A percentile compares a stretch with the other conserved stretches of the same genome.
Conservation (phyloP, 2,888 invertebrate species). For the Alcis repandata region DNA sequence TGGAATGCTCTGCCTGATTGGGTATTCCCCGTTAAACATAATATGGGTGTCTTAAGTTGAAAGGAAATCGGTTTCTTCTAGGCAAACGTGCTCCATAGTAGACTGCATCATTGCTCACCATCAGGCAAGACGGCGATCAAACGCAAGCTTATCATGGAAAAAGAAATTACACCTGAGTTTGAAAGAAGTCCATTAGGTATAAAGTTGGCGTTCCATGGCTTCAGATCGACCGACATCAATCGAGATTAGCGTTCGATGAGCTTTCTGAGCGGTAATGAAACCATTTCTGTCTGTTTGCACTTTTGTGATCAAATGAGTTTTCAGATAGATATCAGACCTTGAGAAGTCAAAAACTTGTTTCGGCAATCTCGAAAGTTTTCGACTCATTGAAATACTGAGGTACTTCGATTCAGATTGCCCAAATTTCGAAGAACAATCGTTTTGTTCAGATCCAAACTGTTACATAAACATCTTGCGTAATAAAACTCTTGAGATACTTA, state of each 20-base stretch:
- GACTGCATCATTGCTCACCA: too few relatives aligned
- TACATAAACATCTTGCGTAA: neutral
- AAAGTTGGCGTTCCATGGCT: conserved; percentile 31
- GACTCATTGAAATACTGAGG: neutral
- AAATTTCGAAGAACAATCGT: neutral
- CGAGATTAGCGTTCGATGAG: conserved; percentile 46
- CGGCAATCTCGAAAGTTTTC: conserved; percentile 5
- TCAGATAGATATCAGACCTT: neutral
- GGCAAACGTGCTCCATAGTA: too few relatives aligned
- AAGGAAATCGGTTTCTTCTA: too few relatives aligned
- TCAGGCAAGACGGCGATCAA: too few relatives aligned
- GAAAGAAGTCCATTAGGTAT: neutral
- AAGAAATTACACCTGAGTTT: neutral
- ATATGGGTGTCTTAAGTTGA: too few relatives aligned
- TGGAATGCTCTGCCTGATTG: too few relatives aligned
- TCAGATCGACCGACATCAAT: conserved; percentile 47
- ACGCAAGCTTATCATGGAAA: neutral
- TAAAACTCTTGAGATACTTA: too few relatives aligned
- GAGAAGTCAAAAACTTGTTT: conserved; percentile 1
- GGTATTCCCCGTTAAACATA: too few relatives aligned
- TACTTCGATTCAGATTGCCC: neutral
- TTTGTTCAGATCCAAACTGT: neutral
- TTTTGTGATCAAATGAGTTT: conserved; percentile 15
- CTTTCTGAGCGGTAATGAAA: conserved; percentile 37
- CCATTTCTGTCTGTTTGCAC: conserved; percentile 36